These are phyloP conservation scores for Deroplatys truncata DNA, from an alignment of 2,888 invertebrate species.

Conservation along the genomic window DNA sequence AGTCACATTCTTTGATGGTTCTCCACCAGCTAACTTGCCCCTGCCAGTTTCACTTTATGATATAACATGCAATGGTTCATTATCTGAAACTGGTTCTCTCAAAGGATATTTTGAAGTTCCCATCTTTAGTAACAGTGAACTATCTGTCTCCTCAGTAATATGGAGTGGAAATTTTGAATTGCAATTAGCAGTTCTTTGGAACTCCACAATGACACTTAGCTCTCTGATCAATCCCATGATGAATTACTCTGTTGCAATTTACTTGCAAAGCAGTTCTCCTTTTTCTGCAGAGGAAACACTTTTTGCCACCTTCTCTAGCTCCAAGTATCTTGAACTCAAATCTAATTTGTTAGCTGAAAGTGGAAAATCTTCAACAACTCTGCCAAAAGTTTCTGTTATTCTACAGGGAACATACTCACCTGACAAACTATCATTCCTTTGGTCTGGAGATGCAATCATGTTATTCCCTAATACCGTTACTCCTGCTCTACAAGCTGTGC, in stretches of 20 bases:
- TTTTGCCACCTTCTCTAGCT: not conserved
- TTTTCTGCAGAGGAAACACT: not conserved
- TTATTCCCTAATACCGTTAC: not conserved
- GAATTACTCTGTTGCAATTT: not conserved
- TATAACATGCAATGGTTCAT: not conserved
- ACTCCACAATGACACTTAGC: not conserved
- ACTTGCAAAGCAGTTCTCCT: not conserved
- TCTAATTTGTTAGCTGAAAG: not conserved
- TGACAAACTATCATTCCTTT: constrained; percentile 21
- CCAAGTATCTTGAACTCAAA: not conserved
- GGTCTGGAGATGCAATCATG: constrained; percentile 24
- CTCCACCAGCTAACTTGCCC: not conserved
- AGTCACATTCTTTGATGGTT: not conserved
- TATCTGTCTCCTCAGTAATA: not conserved
- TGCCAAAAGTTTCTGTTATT: constrained; percentile 13
- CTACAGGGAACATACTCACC: constrained; percentile 25
- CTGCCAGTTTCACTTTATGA: not conserved
- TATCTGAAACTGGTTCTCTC: not conserved
- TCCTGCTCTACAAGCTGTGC: not conserved
- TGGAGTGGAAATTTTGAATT: not conserved
- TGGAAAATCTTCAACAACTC: not conserved
- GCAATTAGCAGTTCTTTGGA: not conserved
- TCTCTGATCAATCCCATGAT: not conserved
- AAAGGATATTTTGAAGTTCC: not conserved
- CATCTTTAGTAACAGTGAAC: not conserved